These are phyloP conservation scores for Camponotus floridanus DNA, from an alignment of 1,140 invertebrate genomes.

Conservation along the genomic window DNA sequence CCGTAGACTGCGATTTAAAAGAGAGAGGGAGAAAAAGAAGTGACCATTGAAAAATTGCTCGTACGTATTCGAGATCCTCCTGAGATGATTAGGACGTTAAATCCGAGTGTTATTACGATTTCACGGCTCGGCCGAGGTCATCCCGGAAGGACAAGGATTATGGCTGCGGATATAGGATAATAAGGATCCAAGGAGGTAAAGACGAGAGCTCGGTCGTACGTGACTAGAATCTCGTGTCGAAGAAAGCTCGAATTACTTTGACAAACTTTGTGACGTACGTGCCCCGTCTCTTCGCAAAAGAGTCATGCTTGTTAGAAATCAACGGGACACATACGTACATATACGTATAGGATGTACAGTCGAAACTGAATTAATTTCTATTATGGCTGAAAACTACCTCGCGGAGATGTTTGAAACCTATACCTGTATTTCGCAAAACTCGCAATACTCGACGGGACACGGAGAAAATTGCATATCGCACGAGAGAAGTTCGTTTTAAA, in stretches of 20 bases:
- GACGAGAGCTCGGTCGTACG: slow-evolving; percentile 82
- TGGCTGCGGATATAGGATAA: slow-evolving; percentile 81
- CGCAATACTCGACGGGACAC: neutral
- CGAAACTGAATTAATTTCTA: slow-evolving; percentile 60
- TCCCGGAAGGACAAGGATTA: slow-evolving; percentile 67
- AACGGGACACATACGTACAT: slow-evolving; percentile 34
- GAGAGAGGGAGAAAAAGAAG: neutral
- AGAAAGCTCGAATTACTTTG: slow-evolving; percentile 82
- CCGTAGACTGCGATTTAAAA: neutral
- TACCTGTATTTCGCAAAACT: neutral
- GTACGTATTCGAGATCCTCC: neutral
- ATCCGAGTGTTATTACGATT: slow-evolving; percentile 71
- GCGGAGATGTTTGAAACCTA: slow-evolving; percentile 3
- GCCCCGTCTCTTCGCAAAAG: slow-evolving; percentile 48
- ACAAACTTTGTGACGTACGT: slow-evolving; percentile 79
- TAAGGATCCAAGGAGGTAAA: slow-evolving; percentile 82
- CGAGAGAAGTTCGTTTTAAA: slow-evolving; percentile 17
- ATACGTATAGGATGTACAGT: slow-evolving; percentile 22
- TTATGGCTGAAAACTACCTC: slow-evolving; percentile 30
- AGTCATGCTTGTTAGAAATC: slow-evolving; percentile 63
- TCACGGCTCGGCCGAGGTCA: slow-evolving; percentile 71
- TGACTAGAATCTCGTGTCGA: slow-evolving; percentile 79
- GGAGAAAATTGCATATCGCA: slow-evolving; percentile 15
- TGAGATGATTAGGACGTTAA: slow-evolving; percentile 66
- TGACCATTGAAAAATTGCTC: neutral